These are phyloP conservation scores for Rosalia funebris DNA, from an alignment of 2,888 invertebrate species.

Conservation along the genomic window DNA sequence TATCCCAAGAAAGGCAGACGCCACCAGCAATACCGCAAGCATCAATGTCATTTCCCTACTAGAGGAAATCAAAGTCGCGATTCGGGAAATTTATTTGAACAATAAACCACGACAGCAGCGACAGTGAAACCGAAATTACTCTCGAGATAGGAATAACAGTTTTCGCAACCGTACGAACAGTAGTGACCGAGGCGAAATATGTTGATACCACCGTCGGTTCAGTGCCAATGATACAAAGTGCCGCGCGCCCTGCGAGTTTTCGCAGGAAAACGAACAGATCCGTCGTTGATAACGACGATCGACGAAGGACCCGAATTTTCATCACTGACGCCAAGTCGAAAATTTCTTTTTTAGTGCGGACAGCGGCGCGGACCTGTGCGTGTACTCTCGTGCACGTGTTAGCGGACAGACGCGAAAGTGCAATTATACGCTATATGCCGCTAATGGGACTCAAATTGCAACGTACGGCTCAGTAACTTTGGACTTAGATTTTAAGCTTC, in stretches of 20 bases:
- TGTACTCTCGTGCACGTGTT: conserved; percentile 19
- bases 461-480: conserved; percentile 27
- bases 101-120: too few species aligned
- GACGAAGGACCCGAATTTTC: conserved; percentile 25
- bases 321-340: conserved; percentile 23
- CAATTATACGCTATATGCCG: conserved; percentile 2
- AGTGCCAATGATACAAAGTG: conserved; percentile 27
- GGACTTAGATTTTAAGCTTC: conserved; percentile 17
- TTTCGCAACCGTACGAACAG: too few species aligned
- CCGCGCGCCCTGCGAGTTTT: conserved; percentile 20
- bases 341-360: conserved; percentile 26
- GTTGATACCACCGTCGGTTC: conserved; percentile 37
- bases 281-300: conserved; percentile 16
- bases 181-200: conserved; percentile 22
- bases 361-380: conserved; percentile 32
- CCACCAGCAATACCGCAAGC: too few species aligned
- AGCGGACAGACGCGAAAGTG: background rate
- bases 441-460: conserved; percentile 23
- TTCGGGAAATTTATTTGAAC: too few species aligned
- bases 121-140: too few species aligned
- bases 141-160: too few species aligned
- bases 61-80: too few species aligned
- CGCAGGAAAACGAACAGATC: conserved; percentile 31
- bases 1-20: too few species aligned
- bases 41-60: too few species aligned